phyloP scores from a whole-genome alignment of 2,113 vertebrate genomes.

The Toxotes chatareus region DNA sequence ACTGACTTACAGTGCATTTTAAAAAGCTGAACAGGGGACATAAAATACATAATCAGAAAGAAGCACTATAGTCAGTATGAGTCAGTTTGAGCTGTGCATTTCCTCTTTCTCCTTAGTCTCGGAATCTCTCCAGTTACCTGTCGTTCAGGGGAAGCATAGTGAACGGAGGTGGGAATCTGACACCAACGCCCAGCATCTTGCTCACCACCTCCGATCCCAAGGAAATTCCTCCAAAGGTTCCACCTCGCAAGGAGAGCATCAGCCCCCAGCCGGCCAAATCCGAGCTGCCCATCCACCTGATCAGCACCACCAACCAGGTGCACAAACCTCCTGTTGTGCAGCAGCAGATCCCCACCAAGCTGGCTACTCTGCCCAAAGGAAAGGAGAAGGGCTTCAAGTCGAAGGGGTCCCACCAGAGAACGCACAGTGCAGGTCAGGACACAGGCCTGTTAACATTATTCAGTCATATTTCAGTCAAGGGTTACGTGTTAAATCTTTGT shows the following conservation, averaged over 20 bases:
- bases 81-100: background rate
- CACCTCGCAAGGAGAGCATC: conserved; percentile 88
- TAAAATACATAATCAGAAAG: too few species aligned
- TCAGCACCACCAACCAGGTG: conserved; percentile 92
- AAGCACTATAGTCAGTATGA: background rate
- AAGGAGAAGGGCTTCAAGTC: conserved; percentile 87
- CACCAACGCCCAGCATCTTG: conserved; percentile 45
- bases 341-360: conserved; percentile 95
- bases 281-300: conserved; percentile 89
- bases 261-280: conserved; percentile 70
- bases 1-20: too few species aligned
- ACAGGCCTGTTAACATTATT: background rate
- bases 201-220: conserved; percentile 43
- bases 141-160: conserved; percentile 85
- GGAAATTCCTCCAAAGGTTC: conserved; percentile 85
- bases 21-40: too few species aligned
- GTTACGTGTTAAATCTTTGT: background rate
- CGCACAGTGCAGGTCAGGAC: conserved; percentile 88
- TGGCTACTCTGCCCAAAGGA: conserved; percentile 86
- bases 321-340: conserved; percentile 86
- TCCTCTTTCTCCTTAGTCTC: background rate
- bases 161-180: conserved; percentile 54
- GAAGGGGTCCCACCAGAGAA: conserved; percentile 88
- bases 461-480: background rate
- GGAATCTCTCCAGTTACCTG: conserved; percentile 53